phyloP scores from a whole-genome alignment of 2,113 vertebrate genomes.

The Lucifuga dentata region DNA sequence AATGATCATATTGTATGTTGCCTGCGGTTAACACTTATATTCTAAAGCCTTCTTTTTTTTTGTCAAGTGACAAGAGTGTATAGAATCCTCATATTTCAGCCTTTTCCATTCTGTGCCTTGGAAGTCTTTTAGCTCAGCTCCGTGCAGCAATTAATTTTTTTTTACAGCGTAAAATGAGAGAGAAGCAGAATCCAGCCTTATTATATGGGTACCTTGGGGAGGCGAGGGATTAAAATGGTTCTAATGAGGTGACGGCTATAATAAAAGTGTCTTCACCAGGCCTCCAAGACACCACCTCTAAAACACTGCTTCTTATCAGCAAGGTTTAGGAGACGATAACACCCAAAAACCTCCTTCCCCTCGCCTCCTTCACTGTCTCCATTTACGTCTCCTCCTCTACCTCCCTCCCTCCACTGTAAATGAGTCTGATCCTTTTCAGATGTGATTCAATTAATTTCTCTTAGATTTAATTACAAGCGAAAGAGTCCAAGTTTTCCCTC shows the following conservation, averaged over 20 bases:
- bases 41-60: conserved; percentile 28
- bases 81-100: conserved; percentile 42
- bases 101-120: conserved; percentile 65
- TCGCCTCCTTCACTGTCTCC: conserved; percentile 50
- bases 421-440: conserved; percentile 85
- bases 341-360: conserved; percentile 48
- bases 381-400: conserved; percentile 66
- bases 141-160: conserved; percentile 80
- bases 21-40: conserved; percentile 54
- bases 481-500: conserved; percentile 82
- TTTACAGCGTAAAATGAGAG: conserved; percentile 74
- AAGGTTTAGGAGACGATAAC: conserved; percentile 78
- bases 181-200: conserved; percentile 80
- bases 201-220: conserved; percentile 81
- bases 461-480: conserved; percentile 86
- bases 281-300: conserved; percentile 72
- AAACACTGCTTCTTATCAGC: conserved; percentile 77
- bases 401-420: conserved; percentile 76
- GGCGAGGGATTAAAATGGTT: conserved; percentile 82
- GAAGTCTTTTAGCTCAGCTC: conserved; percentile 73
- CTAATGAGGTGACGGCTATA: conserved; percentile 86
- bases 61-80: conserved; percentile 33
- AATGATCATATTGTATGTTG: conserved; percentile 67
- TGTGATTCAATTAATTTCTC: conserved; percentile 87
- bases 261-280: conserved; percentile 82